A percentile compares a stretch with the other conserved stretches of the same genome.
Evolutionary conservation across 1,140 invertebrate genomes (phyloP).

Genomic region (Teleogryllus occipitalis): DNA sequence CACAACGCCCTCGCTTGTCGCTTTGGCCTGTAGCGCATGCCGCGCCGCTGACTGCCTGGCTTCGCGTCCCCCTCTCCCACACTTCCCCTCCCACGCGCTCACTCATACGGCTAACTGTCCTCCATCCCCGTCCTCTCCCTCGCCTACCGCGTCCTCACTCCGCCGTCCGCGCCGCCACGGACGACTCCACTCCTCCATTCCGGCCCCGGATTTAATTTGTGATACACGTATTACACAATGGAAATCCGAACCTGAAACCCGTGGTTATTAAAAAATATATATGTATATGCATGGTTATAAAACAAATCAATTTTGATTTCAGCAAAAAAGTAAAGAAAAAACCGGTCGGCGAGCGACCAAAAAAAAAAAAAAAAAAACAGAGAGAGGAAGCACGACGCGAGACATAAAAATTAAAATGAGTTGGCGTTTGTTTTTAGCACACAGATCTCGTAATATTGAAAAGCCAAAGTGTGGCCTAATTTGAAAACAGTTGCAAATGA

Average conservation of each 20-base stretch:
- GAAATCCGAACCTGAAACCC: too few species aligned
- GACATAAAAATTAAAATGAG: conserved; percentile 1
- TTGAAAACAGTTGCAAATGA: conserved; percentile 5
- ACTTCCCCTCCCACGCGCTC: not conserved
- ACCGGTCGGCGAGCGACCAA: not conserved
- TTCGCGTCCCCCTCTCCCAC: not conserved
- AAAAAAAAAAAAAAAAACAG: too few species aligned
- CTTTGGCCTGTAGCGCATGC: too few species aligned
- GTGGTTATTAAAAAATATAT: too few species aligned
- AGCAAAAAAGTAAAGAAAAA: not conserved
- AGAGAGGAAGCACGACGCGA: not conserved
- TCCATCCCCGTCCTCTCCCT: not conserved
- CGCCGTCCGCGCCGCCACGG: too few species aligned
- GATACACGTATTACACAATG: too few species aligned
- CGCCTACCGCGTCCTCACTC: too few species aligned
- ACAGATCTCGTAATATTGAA: conserved; percentile 1
- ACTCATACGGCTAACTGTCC: not conserved
- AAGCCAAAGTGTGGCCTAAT: conserved; percentile 3
- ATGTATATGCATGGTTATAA: too few species aligned
- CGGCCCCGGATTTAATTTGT: too few species aligned
- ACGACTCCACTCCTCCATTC: too few species aligned
- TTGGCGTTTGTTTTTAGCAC: not conserved
- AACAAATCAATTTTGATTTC: too few species aligned
- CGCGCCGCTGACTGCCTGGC: not conserved
- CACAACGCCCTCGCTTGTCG: too few species aligned